Evolutionary conservation across 2,113 vertebrate genomes (phyloP).

Genomic region (Ctenodactylus gundi): DNA sequence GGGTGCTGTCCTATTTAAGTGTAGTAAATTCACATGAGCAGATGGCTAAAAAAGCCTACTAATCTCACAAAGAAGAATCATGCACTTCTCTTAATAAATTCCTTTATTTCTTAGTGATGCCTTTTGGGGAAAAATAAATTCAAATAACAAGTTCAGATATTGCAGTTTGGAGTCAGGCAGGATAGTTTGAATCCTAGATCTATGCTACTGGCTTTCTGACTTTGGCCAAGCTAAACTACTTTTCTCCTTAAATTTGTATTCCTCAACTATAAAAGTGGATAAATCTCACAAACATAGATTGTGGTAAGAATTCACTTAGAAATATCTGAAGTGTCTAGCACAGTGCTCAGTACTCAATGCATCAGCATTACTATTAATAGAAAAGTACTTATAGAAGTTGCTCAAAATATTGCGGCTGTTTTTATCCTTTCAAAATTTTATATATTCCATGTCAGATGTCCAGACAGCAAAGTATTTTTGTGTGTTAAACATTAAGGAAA

Average conservation of each 20-base stretch:
- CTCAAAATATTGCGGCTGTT: not conserved
- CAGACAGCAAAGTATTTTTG: not conserved
- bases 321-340: not conserved
- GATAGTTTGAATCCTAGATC: not conserved
- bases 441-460: not conserved
- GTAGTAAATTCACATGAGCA: not conserved
- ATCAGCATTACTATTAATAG: not conserved
- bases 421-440: conserved; percentile 18
- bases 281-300: not conserved
- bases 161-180: not conserved
- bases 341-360: not conserved
- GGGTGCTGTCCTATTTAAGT: not conserved
- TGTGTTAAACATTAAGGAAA: conserved; percentile 19
- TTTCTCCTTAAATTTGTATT: not conserved
- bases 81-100: not conserved
- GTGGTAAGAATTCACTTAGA: conserved; percentile 8
- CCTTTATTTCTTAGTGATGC: not conserved
- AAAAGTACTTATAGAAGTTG: not conserved
- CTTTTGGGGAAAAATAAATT: not conserved
- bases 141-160: not conserved
- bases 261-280: not conserved
- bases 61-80: not conserved
- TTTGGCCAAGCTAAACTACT: not conserved
- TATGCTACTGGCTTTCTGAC: not conserved
- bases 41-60: not conserved